Evolutionary conservation across 2,113 vertebrate species (phyloP).

Genomic region (Penelope pileata): DNA sequence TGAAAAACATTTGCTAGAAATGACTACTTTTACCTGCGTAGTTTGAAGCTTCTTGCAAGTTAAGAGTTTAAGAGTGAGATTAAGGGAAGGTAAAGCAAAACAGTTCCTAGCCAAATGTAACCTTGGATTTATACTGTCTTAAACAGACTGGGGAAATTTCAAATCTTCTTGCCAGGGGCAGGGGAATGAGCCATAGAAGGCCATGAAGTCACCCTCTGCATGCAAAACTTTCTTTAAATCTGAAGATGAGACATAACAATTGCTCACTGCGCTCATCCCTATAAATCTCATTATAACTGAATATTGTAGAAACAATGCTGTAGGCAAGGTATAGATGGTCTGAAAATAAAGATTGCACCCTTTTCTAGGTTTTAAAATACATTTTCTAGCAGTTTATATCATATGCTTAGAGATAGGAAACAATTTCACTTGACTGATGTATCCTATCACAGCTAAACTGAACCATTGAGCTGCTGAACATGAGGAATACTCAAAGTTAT

Average conservation of each 20-base stretch:
- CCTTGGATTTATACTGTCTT: background rate
- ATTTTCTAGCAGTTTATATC: background rate
- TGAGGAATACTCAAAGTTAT: background rate
- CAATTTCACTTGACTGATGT: background rate
- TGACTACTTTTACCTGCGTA: background rate
- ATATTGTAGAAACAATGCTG: background rate
- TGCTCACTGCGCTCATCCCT: background rate
- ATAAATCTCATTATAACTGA: background rate
- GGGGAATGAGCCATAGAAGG: background rate
- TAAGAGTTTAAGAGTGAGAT: background rate
- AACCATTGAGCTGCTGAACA: background rate
- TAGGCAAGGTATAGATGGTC: background rate
- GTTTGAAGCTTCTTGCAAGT: background rate
- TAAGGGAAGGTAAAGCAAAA: background rate
- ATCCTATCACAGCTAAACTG: background rate
- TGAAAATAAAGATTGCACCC: background rate
- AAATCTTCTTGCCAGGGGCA: background rate
- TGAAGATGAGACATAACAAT: background rate
- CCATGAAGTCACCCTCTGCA: background rate
- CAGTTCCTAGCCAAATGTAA: background rate
- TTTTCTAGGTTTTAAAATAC: background rate
- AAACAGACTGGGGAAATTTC: background rate
- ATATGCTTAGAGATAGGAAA: background rate
- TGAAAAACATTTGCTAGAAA: background rate
- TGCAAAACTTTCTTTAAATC: conserved; percentile 7